Percentiles rank a stretch among this genome's conserved stretches.
These are phyloP conservation scores for Serripes groenlandicus DNA, from an alignment of 2,888 invertebrate species.

Conservation along the genomic window DNA sequence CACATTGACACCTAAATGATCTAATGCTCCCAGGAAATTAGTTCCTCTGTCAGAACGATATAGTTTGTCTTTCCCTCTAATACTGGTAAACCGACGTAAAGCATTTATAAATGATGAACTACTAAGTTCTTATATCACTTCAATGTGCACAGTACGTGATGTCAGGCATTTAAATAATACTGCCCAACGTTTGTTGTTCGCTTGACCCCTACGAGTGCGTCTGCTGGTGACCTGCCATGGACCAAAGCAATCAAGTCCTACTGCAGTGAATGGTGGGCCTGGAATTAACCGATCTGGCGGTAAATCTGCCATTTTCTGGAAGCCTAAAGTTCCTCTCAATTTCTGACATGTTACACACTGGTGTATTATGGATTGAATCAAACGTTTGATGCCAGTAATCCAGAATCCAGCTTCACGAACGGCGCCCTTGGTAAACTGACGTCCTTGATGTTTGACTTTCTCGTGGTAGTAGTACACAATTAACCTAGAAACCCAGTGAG, in stretches of 20 bases:
- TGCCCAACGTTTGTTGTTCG: slow-evolving; percentile 57
- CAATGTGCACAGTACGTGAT: slow-evolving; percentile 54
- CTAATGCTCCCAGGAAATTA: slow-evolving; percentile 51
- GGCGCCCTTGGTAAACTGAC: slow-evolving; percentile 56
- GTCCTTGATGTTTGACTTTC: slow-evolving; percentile 39
- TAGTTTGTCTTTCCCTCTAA: slow-evolving; percentile 24
- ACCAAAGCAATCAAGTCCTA: slow-evolving; percentile 61
- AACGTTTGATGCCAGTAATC: slow-evolving; percentile 41
- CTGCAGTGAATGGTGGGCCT: slow-evolving; percentile 47
- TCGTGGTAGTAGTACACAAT: slow-evolving; percentile 27
- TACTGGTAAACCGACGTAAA: slow-evolving; percentile 24
- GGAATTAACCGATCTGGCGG: slow-evolving; percentile 30
- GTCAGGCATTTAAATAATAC: slow-evolving; percentile 54
- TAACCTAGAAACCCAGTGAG: slow-evolving; percentile 20
- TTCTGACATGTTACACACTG: slow-evolving; percentile 51
- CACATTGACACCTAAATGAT: slow-evolving; percentile 17
- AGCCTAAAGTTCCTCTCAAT: slow-evolving; percentile 27
- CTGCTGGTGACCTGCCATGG: slow-evolving; percentile 45
- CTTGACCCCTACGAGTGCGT: slow-evolving; percentile 47
- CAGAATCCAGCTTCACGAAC: slow-evolving; percentile 47
- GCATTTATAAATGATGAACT: slow-evolving; percentile 34
- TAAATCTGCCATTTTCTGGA: slow-evolving; percentile 54
- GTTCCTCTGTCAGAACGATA: slow-evolving; percentile 53
- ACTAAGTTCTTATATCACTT: slow-evolving; percentile 51
- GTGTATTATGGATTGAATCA: slow-evolving; percentile 33